phyloP scores from a whole-genome alignment of 2,888 invertebrate species.

The Drosophila neoperkinsi region DNA sequence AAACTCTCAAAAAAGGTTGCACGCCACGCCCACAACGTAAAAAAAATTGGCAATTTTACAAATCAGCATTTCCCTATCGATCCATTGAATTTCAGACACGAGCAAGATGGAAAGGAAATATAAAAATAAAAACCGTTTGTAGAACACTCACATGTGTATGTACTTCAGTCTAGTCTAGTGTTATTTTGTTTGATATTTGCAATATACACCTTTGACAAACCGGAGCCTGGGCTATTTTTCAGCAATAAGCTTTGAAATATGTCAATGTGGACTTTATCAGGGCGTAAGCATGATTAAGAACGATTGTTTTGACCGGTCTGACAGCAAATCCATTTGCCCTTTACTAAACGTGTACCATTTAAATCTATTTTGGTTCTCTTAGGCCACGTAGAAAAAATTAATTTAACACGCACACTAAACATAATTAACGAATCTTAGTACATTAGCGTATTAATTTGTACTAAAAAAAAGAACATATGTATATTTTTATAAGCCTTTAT shows the following conservation, averaged over 20 bases:
- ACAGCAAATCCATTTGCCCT: slow-evolving; percentile 56
- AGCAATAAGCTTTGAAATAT: slow-evolving; percentile 29
- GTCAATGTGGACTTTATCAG: slow-evolving; percentile 44
- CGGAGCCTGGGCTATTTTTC: not conserved
- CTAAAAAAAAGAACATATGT: not conserved
- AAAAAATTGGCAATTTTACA: slow-evolving; percentile 53
- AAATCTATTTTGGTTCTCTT: slow-evolving; percentile 25
- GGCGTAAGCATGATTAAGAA: slow-evolving; percentile 54
- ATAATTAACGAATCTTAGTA: slow-evolving; percentile 23
- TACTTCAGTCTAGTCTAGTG: not conserved
- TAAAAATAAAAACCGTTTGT: not conserved
- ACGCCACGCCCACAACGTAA: slow-evolving; percentile 49
- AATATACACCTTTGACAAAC: not conserved
- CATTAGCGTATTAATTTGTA: slow-evolving; percentile 3
- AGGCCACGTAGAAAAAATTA: slow-evolving; percentile 23
- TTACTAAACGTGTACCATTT: slow-evolving; percentile 55
- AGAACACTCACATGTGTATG: not conserved
- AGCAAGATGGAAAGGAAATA: not conserved
- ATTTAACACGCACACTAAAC: slow-evolving; percentile 42
- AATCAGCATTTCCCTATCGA: slow-evolving; percentile 53
- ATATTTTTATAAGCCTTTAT: not conserved
- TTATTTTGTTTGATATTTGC: not conserved
- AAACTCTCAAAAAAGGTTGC: slow-evolving; percentile 53
- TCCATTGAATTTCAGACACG: slow-evolving; percentile 15
- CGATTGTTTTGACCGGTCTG: slow-evolving; percentile 61